A percentile compares a stretch with the other conserved stretches of the same genome.
Conservation (phyloP, 2,113 vertebrate genomes). For the Hippopotamus amphibius region DNA sequence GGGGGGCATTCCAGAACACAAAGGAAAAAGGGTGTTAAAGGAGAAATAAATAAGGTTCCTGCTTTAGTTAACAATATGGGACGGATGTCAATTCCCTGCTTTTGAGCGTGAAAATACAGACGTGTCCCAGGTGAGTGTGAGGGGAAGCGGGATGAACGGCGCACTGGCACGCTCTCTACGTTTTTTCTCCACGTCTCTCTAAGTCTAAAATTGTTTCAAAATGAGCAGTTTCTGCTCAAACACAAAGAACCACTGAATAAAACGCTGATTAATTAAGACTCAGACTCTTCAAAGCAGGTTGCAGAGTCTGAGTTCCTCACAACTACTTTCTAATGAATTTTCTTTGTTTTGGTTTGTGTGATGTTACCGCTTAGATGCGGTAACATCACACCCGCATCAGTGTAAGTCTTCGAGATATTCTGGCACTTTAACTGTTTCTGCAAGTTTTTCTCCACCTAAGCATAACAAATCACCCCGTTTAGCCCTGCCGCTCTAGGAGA, state of each 20-base stretch:
- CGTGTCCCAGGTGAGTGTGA: not conserved
- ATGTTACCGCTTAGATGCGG: not conserved
- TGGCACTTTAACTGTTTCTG: not conserved
- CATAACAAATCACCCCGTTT: not conserved
- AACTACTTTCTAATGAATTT: not conserved
- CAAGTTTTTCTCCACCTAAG: not conserved
- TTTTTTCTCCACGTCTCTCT: not conserved
- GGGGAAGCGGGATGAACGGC: not conserved
- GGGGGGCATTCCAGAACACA: too few relatives aligned
- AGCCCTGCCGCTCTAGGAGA: not conserved
- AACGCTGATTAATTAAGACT: not conserved
- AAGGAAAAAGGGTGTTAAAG: not conserved
- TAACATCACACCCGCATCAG: not conserved
- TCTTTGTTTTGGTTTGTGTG: not conserved
- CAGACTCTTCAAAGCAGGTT: not conserved
- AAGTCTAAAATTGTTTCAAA: constrained; percentile 44
- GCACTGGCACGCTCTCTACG: not conserved
- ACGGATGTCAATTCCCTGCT: not conserved
- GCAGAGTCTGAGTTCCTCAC: not conserved
- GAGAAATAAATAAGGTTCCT: not conserved
- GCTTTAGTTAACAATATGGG: not conserved
- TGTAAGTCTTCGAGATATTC: not conserved
- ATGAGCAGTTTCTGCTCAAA: not conserved
- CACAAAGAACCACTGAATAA: not conserved
- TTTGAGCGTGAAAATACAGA: not conserved